phyloP scores from a whole-genome alignment of 2,888 invertebrate genomes.

The Philereme vetulata region DNA sequence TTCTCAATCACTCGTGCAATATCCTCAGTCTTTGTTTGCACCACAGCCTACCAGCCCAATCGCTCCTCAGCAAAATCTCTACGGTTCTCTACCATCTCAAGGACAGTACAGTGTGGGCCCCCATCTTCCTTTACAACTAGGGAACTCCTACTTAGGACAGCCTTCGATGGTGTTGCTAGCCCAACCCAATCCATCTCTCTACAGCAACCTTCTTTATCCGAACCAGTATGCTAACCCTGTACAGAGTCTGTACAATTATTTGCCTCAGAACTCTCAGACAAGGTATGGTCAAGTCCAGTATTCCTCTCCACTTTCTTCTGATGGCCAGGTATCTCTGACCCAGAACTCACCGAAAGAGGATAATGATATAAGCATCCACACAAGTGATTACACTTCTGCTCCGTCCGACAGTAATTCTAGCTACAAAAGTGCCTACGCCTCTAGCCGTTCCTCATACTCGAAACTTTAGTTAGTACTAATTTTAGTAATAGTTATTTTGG shows the following conservation, averaged over 20 bases:
- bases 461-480: slow-evolving; percentile 41
- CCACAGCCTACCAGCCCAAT: slow-evolving; percentile 50
- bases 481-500: slow-evolving; percentile 6
- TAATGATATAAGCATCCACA: slow-evolving; percentile 59
- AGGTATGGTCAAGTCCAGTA: slow-evolving; percentile 62
- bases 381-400: slow-evolving; percentile 58
- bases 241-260: slow-evolving; percentile 70
- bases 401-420: slow-evolving; percentile 60
- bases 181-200: slow-evolving; percentile 65
- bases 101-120: slow-evolving; percentile 59
- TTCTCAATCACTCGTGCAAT: slow-evolving; percentile 54
- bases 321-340: slow-evolving; percentile 53
- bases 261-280: slow-evolving; percentile 64
- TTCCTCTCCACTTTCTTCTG: slow-evolving; percentile 52
- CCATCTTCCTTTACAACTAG: slow-evolving; percentile 56
- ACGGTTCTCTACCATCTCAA: slow-evolving; percentile 48
- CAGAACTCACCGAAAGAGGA: slow-evolving; percentile 69
- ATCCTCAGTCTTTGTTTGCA: slow-evolving; percentile 59
- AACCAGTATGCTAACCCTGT: slow-evolving; percentile 52
- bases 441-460: slow-evolving; percentile 58
- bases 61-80: slow-evolving; percentile 49
- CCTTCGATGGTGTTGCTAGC: slow-evolving; percentile 69
- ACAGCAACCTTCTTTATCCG: slow-evolving; percentile 61
- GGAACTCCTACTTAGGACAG: slow-evolving; percentile 62
- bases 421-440: slow-evolving; percentile 64